These are phyloP conservation scores for Sussaba pulchella DNA, from an alignment of 2,888 invertebrate genomes.

Conservation along the genomic window DNA sequence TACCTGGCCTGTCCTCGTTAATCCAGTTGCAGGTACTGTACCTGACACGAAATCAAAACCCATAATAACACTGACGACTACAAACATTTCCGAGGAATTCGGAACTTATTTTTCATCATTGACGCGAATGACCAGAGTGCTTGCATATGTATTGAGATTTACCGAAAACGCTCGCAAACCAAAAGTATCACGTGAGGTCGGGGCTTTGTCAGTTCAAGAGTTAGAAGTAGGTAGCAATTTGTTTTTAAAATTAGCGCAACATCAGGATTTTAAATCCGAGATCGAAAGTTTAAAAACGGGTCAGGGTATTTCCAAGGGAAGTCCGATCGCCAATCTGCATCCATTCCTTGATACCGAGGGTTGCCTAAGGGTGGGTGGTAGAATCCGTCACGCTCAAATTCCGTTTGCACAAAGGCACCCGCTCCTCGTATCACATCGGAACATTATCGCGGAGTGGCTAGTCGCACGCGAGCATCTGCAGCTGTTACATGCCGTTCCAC, in stretches of 20 bases:
- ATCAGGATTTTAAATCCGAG: background rate
- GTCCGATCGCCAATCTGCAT: background rate
- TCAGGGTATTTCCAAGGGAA: background rate
- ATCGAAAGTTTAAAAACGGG: background rate
- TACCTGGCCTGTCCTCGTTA: constrained; percentile 10
- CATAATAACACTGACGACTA: background rate
- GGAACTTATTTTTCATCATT: constrained; percentile 22
- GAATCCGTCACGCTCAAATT: constrained; percentile 47
- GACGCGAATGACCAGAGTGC: constrained; percentile 10
- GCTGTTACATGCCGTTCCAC: constrained; percentile 38
- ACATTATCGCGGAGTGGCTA: constrained; percentile 33
- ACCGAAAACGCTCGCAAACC: constrained; percentile 4
- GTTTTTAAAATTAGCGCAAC: constrained; percentile 27
- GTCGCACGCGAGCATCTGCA: constrained; percentile 20
- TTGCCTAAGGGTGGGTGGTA: constrained; percentile 62
- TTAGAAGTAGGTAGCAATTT: background rate
- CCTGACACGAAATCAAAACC: constrained; percentile 13
- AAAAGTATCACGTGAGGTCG: background rate
- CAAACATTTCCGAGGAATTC: background rate
- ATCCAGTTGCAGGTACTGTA: background rate
- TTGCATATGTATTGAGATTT: constrained; percentile 38
- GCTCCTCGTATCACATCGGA: constrained; percentile 42
- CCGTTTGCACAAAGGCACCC: constrained; percentile 52
- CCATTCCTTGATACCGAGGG: constrained; percentile 58
- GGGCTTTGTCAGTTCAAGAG: constrained; percentile 10